Evolutionary conservation across 2,888 invertebrate species (phyloP).

Genomic region (Sclerodermus sp.): DNA sequence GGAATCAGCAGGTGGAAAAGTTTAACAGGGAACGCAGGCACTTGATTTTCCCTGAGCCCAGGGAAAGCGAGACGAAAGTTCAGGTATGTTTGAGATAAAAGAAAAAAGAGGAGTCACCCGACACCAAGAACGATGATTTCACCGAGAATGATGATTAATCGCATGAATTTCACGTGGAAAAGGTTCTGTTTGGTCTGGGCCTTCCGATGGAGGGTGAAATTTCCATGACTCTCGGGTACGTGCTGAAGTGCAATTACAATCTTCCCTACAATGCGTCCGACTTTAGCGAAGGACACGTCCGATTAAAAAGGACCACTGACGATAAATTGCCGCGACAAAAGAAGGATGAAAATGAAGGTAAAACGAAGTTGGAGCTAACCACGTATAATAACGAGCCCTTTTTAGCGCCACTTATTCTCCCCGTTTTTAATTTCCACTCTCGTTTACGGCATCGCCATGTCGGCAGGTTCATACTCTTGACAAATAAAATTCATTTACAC

Average conservation of each 20-base stretch:
- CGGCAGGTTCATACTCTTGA: neutral
- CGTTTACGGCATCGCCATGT: constrained; percentile 1
- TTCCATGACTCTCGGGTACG: constrained; percentile 67
- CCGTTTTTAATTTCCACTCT: constrained; percentile 25
- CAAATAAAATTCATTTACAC: constrained; percentile 1
- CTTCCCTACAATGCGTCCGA: constrained; percentile 67
- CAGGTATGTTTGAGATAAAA: constrained; percentile 27
- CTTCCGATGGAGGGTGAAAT: constrained; percentile 67
- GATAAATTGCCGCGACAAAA: neutral
- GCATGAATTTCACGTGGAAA: constrained; percentile 12
- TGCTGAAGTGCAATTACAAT: constrained; percentile 70
- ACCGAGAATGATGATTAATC: too few relatives aligned
- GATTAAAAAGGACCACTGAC: constrained; percentile 3
- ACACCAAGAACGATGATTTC: neutral
- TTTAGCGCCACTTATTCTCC: constrained; percentile 16
- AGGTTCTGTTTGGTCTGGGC: constrained; percentile 71
- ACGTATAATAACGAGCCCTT: constrained; percentile 21
- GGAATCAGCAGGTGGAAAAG: constrained; percentile 1
- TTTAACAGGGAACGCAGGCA: constrained; percentile 32
- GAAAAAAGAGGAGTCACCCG: neutral
- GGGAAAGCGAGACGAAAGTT: constrained; percentile 43
- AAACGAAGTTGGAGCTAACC: constrained; percentile 15
- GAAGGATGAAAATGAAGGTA: neutral
- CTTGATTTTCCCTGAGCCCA: constrained; percentile 41
- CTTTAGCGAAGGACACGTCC: constrained; percentile 42